Conservation (phyloP, 2,113 vertebrate species). For the Eulemur macaco region DNA sequence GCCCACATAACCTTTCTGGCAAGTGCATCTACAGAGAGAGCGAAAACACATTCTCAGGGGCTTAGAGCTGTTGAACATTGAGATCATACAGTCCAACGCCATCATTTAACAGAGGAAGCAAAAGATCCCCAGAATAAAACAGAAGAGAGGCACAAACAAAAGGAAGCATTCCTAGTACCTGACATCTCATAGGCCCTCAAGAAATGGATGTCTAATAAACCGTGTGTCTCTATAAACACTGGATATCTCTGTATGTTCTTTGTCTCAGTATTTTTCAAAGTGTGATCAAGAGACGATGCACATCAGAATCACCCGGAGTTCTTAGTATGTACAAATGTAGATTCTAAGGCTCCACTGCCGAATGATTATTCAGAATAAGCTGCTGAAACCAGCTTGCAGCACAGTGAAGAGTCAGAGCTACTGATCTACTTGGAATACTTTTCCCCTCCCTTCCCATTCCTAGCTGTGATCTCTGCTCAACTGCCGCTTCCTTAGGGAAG, state of each 20-base stretch:
- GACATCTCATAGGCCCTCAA: neutral
- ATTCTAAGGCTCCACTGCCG: neutral
- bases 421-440: neutral
- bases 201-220: neutral
- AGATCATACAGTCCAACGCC: neutral
- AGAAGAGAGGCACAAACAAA: no score
- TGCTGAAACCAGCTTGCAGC: neutral
- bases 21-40: slow-evolving; percentile 87
- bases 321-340: neutral
- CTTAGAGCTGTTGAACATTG: neutral
- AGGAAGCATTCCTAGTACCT: neutral
- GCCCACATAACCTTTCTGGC: slow-evolving; percentile 87
- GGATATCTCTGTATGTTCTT: neutral
- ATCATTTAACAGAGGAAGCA: neutral
- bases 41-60: neutral
- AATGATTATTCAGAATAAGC: neutral
- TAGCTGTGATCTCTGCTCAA: neutral
- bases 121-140: rapidly evolving
- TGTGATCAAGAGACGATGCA: neutral
- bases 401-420: neutral
- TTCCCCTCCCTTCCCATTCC: neutral
- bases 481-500: neutral
- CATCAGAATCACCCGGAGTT: neutral
- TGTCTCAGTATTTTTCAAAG: neutral
- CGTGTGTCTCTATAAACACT: neutral